These are phyloP conservation scores for Meriones psammophilus DNA, from an alignment of 2,797 vertebrate species.

Conservation along the genomic window DNA sequence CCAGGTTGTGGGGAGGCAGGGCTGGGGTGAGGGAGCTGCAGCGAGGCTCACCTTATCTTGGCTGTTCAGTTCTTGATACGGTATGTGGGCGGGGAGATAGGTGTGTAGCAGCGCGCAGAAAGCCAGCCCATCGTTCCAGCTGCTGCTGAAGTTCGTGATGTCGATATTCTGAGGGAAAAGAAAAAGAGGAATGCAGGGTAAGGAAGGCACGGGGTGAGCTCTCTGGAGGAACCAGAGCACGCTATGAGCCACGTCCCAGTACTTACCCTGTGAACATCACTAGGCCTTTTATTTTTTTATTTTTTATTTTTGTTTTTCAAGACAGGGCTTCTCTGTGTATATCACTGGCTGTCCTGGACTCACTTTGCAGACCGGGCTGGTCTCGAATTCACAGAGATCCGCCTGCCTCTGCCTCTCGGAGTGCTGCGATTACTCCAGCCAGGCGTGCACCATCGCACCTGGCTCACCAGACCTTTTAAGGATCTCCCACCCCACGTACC, in stretches of 20 bases:
- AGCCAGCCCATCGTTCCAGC: slow-evolving; percentile 98
- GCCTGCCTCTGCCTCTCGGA: too few relatives aligned
- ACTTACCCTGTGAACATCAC: neutral
- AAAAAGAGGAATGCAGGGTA: neutral
- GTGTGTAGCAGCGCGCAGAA: slow-evolving; percentile 98
- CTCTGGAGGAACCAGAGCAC: neutral
- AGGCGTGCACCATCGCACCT: too few relatives aligned
- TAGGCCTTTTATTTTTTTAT: neutral
- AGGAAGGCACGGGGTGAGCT: neutral
- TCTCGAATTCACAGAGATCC: too few relatives aligned
- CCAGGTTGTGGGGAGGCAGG: accelerated
- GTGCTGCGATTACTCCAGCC: too few relatives aligned
- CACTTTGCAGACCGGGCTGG: too few relatives aligned
- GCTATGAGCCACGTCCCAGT: neutral
- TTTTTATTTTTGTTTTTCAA: too few relatives aligned
- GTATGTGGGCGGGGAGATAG: slow-evolving; percentile 97
- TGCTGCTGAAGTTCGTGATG: slow-evolving; percentile 99
- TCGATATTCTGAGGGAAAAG: slow-evolving; percentile 94
- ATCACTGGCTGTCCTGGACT: too few relatives aligned
- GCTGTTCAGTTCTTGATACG: slow-evolving; percentile 95
- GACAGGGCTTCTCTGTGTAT: too few relatives aligned
- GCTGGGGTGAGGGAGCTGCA: accelerated
- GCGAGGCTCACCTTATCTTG: slow-evolving; percentile 94
- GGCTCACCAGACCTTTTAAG: neutral
- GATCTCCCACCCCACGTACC: neutral